Percentiles rank a stretch among this genome's conserved stretches.
Evolutionary conservation across 2,888 invertebrate genomes (phyloP).

Genomic region (Drosophila leonis): DNA sequence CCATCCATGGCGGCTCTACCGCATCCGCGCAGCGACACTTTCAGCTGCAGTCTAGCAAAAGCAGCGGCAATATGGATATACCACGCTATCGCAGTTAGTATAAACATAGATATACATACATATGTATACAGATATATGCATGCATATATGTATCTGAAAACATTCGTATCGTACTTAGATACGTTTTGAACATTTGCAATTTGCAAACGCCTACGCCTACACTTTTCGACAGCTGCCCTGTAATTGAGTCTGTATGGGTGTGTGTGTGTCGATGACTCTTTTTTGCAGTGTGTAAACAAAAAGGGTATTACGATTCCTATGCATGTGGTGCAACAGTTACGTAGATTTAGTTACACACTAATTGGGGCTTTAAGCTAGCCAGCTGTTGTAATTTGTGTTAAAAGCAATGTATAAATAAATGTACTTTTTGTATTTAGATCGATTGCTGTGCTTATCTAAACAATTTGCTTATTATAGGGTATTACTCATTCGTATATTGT

Average conservation of each 20-base stretch:
- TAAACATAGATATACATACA: conserved; percentile 1
- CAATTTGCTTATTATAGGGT: not conserved
- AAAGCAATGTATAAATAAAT: not conserved
- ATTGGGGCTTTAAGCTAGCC: not conserved
- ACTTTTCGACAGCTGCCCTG: conserved; percentile 5
- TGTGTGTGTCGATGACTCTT: not conserved
- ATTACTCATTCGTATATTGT: conserved; percentile 1
- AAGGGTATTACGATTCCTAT: not conserved
- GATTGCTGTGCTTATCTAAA: not conserved
- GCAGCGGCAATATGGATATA: conserved; percentile 72
- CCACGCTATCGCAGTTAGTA: conserved; percentile 71
- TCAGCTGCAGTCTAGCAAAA: conserved; percentile 62
- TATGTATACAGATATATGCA: conserved; percentile 4
- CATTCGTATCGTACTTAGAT: conserved; percentile 18
- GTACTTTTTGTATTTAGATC: not conserved
- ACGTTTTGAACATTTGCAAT: conserved; percentile 19
- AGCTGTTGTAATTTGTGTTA: not conserved
- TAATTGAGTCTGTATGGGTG: conserved; percentile 3
- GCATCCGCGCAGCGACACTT: conserved; percentile 46
- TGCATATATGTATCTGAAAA: conserved; percentile 9
- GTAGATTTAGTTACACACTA: not conserved
- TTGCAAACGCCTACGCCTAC: conserved; percentile 11
- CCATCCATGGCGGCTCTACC: conserved; percentile 23
- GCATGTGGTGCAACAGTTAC: not conserved
- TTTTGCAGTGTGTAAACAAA: not conserved